Base-by-base conservation (phyloP, 92 coral and sea anemone genomes). In the Umimayanthus chanpuru region DNA sequence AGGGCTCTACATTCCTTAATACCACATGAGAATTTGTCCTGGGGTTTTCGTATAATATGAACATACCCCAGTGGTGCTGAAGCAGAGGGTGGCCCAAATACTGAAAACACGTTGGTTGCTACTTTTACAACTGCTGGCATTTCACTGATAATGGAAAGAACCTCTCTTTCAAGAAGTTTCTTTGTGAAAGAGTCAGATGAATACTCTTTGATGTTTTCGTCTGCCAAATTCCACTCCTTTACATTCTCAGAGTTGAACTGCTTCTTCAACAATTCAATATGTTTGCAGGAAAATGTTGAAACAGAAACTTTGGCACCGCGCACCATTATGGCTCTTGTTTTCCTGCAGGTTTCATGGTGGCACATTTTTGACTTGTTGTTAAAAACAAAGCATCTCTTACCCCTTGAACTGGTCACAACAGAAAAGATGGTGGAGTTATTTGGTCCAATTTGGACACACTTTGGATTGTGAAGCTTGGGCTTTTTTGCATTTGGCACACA, bases 1-100 rank as follows among this genome's bases (percentile, higher is more conserved):
- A 66, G 72, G 72, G 72, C 72, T 66, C 72, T 66, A 28, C 72
- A 66, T 28, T 66, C 72, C 72, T 66, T 66, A 66, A 66, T 66
- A 28, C 72, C 72, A 66, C 30, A 66, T 66, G 72, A 66, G 72
- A 66, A 66, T 66, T 66, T 66, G 72, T 66, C 4, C 72, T 66
- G 8, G 9, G 72, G 29, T 9, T 66, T 66, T 66, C 72, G 72
- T 1, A 66, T 6, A 66, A 66, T 66, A 66, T 66, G n/a, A 66
- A 66, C 72, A 66, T 66, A 66, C n/a, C n/a, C n/a, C n/a, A n/a
- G n/a, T n/a, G n/a, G n/a, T n/a, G n/a, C n/a, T n/a, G n/a, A n/a
- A n/a, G n/a, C n/a, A n/a, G n/a, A n/a, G n/a, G n/a, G n/a, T n/a
- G n/a, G n/a, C n/a, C n/a, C 72, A 44, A 44, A 44, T 44, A 44